Conservation (phyloP, 2,888 invertebrate species). For the Nomada goodeniana region DNA sequence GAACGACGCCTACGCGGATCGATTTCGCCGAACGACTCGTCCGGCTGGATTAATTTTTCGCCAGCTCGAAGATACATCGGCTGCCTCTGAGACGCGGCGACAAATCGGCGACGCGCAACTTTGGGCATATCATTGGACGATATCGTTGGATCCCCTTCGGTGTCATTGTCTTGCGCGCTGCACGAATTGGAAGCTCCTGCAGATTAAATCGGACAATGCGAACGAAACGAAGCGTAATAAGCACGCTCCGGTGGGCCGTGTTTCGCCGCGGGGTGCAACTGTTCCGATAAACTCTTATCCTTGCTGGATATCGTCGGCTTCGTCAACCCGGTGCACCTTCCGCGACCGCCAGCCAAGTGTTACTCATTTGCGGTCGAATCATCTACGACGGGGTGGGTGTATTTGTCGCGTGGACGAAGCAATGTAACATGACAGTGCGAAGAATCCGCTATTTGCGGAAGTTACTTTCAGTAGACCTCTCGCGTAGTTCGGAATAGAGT, state of each 20-base stretch:
- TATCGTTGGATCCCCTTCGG: slow-evolving; percentile 16
- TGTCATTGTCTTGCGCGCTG: slow-evolving; percentile 45
- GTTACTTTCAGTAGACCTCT: no score
- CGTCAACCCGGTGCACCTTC: slow-evolving; percentile 1
- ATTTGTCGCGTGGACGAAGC: no score
- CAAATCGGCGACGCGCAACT: slow-evolving; percentile 35
- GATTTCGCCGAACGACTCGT: neutral
- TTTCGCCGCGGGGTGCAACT: slow-evolving; percentile 51
- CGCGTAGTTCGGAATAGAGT: no score
- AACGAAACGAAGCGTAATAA: slow-evolving; percentile 57
- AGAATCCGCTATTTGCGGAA: no score
- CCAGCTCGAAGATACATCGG: neutral
- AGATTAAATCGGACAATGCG: slow-evolving; percentile 60
- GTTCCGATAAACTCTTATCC: slow-evolving; percentile 46
- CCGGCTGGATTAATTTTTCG: slow-evolving; percentile 10
- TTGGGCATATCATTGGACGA: slow-evolving; percentile 16
- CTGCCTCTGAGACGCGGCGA: slow-evolving; percentile 1
- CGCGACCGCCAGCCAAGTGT: slow-evolving; percentile 4
- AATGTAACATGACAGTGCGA: no score
- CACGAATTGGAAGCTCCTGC: slow-evolving; percentile 57
- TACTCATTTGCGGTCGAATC: no score
- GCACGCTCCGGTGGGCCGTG: slow-evolving; percentile 49
- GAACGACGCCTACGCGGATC: neutral
- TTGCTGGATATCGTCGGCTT: slow-evolving; percentile 48
- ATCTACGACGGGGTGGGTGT: no score